Evolutionary conservation across 2,113 vertebrate species (phyloP), one percentile per base, ranked within the genome.

Genomic region (Coreoperca whiteheadi): DNA sequence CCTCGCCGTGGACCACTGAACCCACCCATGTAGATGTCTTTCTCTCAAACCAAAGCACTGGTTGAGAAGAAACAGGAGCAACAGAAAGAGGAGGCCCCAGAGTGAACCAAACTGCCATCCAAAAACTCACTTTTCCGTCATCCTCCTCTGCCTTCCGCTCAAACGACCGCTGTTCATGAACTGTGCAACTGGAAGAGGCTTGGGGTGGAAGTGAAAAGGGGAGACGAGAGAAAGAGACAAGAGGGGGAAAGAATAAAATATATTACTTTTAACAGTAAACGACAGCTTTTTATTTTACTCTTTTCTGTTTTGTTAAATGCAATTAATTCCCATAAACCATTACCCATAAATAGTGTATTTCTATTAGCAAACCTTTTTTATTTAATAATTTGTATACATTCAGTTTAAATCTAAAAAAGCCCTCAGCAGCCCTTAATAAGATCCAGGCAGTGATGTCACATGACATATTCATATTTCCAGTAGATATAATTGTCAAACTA

Each of bases 111-210:
- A 56, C 46, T 56, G 30, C 34, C 63, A 53, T 50, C 51, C 43
- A 75, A 88, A 81, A 83, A 43, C 96, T 94, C 95, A 97, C 97
- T 97, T 97, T 98, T 87, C 96, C 97, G 91, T 99, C 97, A 0
- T 96, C 96, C 0, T 94, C 94, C 0, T 98, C 98, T 61, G 95
- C 93, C 88, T 98, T 99, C 93, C 97, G 96, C 77, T 97, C 93
- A 72, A 95, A 96, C n/a, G 94, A 94, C 67, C 96, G 96, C 83
- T 98, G 97, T 37, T 96, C 96, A 0, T 93, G 87, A 4, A 95
- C 96, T 0, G 94, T 91, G 68, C 92, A 88, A 64, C 94, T 93
- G 79, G 96, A 93, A 0, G 96, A 94, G 88, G 96, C 98, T 99
- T 37, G 8, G 20, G 15, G 20, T 51, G 53, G 10, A 71, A 20